A percentile compares a stretch with the other conserved stretches of the same genome.
phyloP scores from a whole-genome alignment of 2,113 vertebrate genomes.

The Lepus europaeus region DNA sequence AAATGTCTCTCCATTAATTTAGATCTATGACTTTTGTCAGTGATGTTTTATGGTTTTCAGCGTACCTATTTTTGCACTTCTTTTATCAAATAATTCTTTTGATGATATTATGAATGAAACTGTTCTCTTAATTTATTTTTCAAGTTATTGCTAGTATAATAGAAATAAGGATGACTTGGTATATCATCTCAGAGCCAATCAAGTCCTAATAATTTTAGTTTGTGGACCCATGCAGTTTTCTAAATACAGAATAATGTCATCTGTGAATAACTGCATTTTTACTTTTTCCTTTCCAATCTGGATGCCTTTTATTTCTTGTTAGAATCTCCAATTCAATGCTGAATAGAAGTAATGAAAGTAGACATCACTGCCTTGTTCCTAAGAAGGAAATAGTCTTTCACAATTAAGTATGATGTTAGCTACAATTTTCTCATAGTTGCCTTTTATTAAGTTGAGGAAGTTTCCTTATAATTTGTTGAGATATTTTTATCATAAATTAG shows the following conservation, averaged over 20 bases:
- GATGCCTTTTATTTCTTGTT: not conserved
- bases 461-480: not conserved
- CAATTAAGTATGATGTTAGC: not conserved
- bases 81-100: not conserved
- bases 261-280: slow-evolving; percentile 7
- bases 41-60: not conserved
- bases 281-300: not conserved
- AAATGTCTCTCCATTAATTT: not conserved
- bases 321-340: not conserved
- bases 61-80: not conserved
- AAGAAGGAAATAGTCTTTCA: slow-evolving; percentile 18
- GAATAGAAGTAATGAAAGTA: not conserved
- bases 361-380: not conserved
- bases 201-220: not conserved
- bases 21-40: not conserved
- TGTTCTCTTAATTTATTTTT: slow-evolving; percentile 32
- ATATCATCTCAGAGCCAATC: not conserved
- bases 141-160: not conserved
- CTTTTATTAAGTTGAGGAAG: not conserved
- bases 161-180: not conserved
- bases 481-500: not conserved
- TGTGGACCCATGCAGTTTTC: not conserved
- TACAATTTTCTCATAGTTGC: not conserved
- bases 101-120: not conserved
- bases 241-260: not conserved